Percentiles rank a stretch among this genome's conserved stretches.
Evolutionary conservation across 2,113 vertebrate species (phyloP).

Genomic region (Chaenogobius annularis): DNA sequence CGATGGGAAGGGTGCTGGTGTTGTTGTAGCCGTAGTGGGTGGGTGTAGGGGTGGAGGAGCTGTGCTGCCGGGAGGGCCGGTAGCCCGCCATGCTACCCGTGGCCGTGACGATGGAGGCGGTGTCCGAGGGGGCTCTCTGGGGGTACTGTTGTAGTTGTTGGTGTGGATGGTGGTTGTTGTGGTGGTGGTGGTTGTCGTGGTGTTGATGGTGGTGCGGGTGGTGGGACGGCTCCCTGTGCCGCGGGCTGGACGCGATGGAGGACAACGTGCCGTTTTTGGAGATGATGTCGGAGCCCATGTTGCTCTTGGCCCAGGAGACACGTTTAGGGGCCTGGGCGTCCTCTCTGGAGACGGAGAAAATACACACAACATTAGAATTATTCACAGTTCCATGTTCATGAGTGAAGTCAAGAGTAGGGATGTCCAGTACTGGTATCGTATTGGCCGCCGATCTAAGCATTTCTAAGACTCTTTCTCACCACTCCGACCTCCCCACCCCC

Average conservation of each 20-base stretch:
- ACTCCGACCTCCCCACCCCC: too few species aligned
- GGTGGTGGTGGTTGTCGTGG: conserved; percentile 38
- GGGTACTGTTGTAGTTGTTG: conserved; percentile 75
- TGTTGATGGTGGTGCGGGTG: conserved; percentile 53
- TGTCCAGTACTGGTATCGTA: too few species aligned
- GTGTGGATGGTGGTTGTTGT: conserved; percentile 12
- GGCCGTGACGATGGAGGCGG: conserved; percentile 79
- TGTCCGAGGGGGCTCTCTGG: conserved; percentile 74
- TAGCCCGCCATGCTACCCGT: conserved; percentile 74
- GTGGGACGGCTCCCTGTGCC: conserved; percentile 63
- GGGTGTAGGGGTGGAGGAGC: conserved; percentile 61
- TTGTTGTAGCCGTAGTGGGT: conserved; percentile 70
- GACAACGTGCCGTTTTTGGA: conserved; percentile 91
- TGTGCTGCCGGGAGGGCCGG: conserved; percentile 53
- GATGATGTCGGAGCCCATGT: conserved; percentile 81
- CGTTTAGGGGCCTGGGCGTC: conserved; percentile 87
- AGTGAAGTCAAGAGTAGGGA: too few species aligned
- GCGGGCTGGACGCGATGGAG: conserved; percentile 81
- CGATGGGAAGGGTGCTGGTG: conserved; percentile 58
- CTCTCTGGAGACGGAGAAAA: conserved; percentile 74
- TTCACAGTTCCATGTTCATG: too few species aligned
- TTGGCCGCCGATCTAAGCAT: too few species aligned
- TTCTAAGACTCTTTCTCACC: too few species aligned
- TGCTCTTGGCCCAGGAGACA: conserved; percentile 84
- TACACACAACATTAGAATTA: neutral